Evolutionary conservation across 2,888 invertebrate species (phyloP), one percentile per base, ranked within the genome.

Genomic region (Nesidiocoris tenuis): DNA sequence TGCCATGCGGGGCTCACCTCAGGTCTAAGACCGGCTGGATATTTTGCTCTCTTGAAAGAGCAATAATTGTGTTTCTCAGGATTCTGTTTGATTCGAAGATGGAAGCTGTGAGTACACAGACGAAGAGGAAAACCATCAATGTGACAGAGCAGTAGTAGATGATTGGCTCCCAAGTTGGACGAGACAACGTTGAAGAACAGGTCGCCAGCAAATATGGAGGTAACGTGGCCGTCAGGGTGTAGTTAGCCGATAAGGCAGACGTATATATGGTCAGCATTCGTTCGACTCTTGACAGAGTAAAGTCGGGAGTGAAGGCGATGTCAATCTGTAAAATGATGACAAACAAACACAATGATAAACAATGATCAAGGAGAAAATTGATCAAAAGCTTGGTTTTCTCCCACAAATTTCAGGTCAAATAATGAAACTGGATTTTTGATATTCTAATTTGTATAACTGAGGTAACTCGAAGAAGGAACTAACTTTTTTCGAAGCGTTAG

Each of bases 291-390:
- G 92, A 88, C 81, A 93, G 84, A 0, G 94, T 93, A 82, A 95
- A 93, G 84, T 95, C 95, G 0, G 95, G 93, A 0, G 93, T 93
- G 83, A 94, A 95, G 78, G 91, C 92, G 78, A 96, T 92, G 81
- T 95, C 93, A 75, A 96, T 88, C 80, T 80, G 24, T 2, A 59
- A n/a, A n/a, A n/a, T n/a, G n/a, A n/a, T n/a, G n/a, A n/a, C n/a
- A n/a, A n/a, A n/a, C n/a, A n/a, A n/a, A n/a, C n/a, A n/a, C n/a
- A n/a, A n/a, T n/a, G n/a, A n/a, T n/a, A n/a, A n/a, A n/a, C n/a
- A n/a, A n/a, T n/a, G n/a, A n/a, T n/a, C n/a, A n/a, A n/a, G n/a
- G n/a, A n/a, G n/a, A n/a, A n/a, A n/a, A n/a, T n/a, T n/a, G n/a
- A n/a, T n/a, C n/a, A 55, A 16, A 55, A 55, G 12, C 55, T 16